Base-by-base conservation (phyloP, 2,888 invertebrate genomes). In the Ochropleura leucogaster region DNA sequence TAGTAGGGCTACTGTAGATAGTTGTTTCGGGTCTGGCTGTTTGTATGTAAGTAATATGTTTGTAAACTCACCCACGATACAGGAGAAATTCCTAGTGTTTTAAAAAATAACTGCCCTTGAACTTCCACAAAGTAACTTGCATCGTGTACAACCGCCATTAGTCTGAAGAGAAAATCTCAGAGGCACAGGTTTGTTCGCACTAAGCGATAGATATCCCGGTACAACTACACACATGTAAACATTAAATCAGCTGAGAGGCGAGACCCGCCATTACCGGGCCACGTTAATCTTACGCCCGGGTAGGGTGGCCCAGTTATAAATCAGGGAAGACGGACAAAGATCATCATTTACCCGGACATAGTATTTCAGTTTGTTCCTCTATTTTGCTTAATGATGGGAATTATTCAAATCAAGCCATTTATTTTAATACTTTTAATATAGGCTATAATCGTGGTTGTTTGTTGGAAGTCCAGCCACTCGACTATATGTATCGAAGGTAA, bases 161-260 rank as follows among this genome's bases (percentile, higher is more conserved):
- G 55, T 74, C 64, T 18, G 51, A 12, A n/a, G 12, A 66, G 65
- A 77, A 80, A 77, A 78, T 69, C 78, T 82, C 73, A 30, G 68
- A 12, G 4, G 30, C 40, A 40, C 67, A 46, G 57, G 64, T 63
- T 80, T 77, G 70, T 85, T 72, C 42, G 57, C 74, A 84, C 67
- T 77, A 82, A 83, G 72, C 77, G 82, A 62, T 75, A 82, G 68
- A 68, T 68, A 79, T 68, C 67, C 51, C 40, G 18, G 68, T 65
- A 76, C 55, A 65, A 74, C 72, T 72, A 71, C 76, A 71, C 74
- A 67, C 76, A 82, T 82, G 71, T 77, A 82, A 84, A 84, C 84
- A 80, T 76, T 86, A 85, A 85, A 84, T 84, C 84, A 84, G 83
- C 79, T 78, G 82, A 78, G 82, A 74, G 84, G 72, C 76, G 72